Evolutionary conservation across 2,888 invertebrate genomes (phyloP).

Genomic region (Dysmachus trigonus): DNA sequence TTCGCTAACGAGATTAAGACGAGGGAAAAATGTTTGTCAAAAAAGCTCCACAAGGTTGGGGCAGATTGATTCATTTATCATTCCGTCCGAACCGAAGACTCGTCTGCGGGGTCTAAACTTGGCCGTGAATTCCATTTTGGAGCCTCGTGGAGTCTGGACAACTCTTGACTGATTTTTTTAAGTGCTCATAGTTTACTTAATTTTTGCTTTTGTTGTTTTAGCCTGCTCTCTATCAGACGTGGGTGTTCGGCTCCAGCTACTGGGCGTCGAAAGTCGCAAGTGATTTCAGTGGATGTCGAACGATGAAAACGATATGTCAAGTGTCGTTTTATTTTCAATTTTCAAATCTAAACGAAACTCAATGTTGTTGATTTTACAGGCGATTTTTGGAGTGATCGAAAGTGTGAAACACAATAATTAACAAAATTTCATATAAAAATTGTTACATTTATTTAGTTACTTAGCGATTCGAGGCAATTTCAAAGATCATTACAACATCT

Average conservation of each 20-base stretch:
- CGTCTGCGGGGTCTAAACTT: background rate
- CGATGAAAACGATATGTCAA: background rate
- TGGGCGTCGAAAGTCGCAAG: background rate
- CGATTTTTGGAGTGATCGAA: background rate
- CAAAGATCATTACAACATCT: too few species aligned
- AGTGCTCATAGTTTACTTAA: background rate
- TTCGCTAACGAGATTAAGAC: conserved; percentile 4
- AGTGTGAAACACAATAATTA: too few species aligned
- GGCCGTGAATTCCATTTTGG: background rate
- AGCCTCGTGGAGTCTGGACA: background rate
- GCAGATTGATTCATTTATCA: conserved; percentile 14
- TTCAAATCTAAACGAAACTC: background rate
- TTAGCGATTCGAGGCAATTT: too few species aligned
- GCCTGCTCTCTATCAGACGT: background rate
- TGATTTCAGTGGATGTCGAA: too few species aligned
- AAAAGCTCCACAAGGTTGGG: conserved; percentile 9
- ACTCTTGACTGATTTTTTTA: background rate
- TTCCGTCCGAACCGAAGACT: background rate
- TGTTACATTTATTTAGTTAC: too few species aligned
- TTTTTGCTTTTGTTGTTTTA: background rate
- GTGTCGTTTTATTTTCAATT: background rate
- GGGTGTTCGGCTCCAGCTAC: background rate
- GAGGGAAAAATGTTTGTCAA: background rate
- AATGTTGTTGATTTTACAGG: background rate
- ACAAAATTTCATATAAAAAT: too few species aligned